Conservation (phyloP, 2,113 vertebrate genomes). For the Nanorana parkeri region DNA sequence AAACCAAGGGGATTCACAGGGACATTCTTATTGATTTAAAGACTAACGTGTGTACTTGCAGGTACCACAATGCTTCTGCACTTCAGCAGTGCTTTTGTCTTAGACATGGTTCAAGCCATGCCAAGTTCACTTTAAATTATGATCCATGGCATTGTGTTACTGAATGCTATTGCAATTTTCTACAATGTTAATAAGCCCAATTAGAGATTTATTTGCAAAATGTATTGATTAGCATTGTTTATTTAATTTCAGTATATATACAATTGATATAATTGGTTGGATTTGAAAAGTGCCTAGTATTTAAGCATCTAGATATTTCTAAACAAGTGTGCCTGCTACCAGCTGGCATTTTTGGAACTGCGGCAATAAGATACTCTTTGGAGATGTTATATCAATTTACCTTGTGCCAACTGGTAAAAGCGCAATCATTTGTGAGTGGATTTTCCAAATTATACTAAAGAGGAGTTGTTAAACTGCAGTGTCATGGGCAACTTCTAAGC, state of each 20-base stretch:
- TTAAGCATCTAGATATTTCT: slow-evolving; percentile 51
- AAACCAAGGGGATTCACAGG: too few species aligned
- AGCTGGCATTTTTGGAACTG: slow-evolving; percentile 48
- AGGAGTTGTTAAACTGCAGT: slow-evolving; percentile 52
- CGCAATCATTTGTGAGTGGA: slow-evolving; percentile 45
- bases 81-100: too few species aligned
- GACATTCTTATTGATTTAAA: too few species aligned
- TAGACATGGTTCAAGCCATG: too few species aligned
- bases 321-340: slow-evolving; percentile 54
- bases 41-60: too few species aligned
- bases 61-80: too few species aligned
- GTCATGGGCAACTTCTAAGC: slow-evolving; percentile 47
- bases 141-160: too few species aligned
- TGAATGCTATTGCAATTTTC: too few species aligned
- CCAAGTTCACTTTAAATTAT: too few species aligned
- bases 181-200: too few species aligned
- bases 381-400: slow-evolving; percentile 56
- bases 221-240: background rate
- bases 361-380: slow-evolving; percentile 52
- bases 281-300: slow-evolving; percentile 37
- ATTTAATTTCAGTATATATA: slow-evolving; percentile 25
- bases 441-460: slow-evolving; percentile 50
- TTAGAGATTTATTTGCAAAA: background rate
- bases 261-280: slow-evolving; percentile 51
- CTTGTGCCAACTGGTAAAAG: slow-evolving; percentile 56